Evolutionary conservation across 2,888 invertebrate genomes (phyloP), one percentile per base, ranked within the genome.

Genomic region (Folsomia candida): DNA sequence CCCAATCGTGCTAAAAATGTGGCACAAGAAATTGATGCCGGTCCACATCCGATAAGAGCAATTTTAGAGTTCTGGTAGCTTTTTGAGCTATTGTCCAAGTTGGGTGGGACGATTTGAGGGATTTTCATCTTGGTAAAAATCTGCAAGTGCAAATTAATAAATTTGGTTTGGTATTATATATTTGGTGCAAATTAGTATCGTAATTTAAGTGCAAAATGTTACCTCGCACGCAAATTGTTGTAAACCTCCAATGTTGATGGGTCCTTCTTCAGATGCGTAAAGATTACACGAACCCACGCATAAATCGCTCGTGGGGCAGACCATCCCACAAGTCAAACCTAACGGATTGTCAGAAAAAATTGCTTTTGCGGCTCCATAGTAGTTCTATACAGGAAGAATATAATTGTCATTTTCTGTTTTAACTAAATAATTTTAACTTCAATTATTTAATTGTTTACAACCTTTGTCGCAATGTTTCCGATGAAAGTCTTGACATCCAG

Each of bases 281-380:
- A 99, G 86, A 84, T 99, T 99, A 84, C 98, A 99, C 0, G 97
- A 96, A 0, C 98, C 98, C 0, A 97, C 97, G 83, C 98, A 99
- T 0, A 99, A 88, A 83, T 99, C 98, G 82, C 96, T 97, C 0
- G 98, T 98, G 1, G 74, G 74, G 28, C 74, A 74, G 25, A 99
- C 97, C 98, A 99, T 99, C 27, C 96, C 96, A 81, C 96, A 96
- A 0, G 94, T 94, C 1, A 97, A 86, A 0, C 96, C 99, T 67
- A 98, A 84, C 0, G 99, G 98, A 83, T 99, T 99, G 83, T 99
- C 98, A 0, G 97, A 97, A 69, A 99, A 88, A 69, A 99, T 99
- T 0, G 93, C 90, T 82, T 95, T 95, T 0, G 95, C 93, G 1
- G 98, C 94, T 25, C 99, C 98, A 86, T 99, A 99, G 83, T 95